Evolutionary conservation across 2,888 invertebrate species (phyloP).

Genomic region (Ormyrus thymus): DNA sequence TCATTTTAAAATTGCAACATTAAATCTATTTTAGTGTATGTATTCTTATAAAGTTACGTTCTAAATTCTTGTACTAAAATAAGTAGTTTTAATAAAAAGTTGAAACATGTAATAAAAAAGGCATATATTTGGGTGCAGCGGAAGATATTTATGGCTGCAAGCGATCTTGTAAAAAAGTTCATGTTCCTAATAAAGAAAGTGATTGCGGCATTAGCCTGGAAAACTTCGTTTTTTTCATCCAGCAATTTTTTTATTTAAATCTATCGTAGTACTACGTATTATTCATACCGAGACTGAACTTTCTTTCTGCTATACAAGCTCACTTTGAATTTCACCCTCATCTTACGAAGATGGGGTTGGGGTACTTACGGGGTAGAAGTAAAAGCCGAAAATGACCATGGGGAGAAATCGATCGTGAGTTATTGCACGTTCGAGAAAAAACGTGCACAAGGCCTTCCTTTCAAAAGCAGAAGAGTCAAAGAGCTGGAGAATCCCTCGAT

Average conservation of each 20-base stretch:
- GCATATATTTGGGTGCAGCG: too few relatives aligned
- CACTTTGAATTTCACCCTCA: conserved; percentile 48
- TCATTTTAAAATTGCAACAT: too few relatives aligned
- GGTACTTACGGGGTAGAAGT: not conserved
- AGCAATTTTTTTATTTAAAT: conserved; percentile 30
- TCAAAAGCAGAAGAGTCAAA: not conserved
- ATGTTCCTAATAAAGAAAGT: conserved; percentile 2
- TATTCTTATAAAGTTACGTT: too few relatives aligned
- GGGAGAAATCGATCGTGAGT: conserved; percentile 54
- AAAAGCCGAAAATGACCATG: conserved; percentile 52
- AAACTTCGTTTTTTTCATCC: conserved; percentile 6
- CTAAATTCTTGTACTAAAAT: too few relatives aligned
- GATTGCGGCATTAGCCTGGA: not conserved
- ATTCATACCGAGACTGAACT: conserved; percentile 40
- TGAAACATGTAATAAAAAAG: too few relatives aligned
- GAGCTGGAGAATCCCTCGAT: conserved; percentile 37
- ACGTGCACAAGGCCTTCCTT: not conserved
- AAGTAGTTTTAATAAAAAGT: too few relatives aligned
- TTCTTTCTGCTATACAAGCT: conserved; percentile 25
- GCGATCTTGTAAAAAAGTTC: not conserved
- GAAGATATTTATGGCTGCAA: too few relatives aligned
- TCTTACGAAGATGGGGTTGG: not conserved
- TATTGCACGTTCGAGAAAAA: conserved; percentile 39
- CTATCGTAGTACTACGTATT: conserved; percentile 28
- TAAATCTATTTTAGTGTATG: too few relatives aligned